A percentile compares a stretch with the other conserved stretches of the same genome.
Evolutionary conservation across 2,113 vertebrate genomes (phyloP).

Genomic region (Mystacornis crossleyi): DNA sequence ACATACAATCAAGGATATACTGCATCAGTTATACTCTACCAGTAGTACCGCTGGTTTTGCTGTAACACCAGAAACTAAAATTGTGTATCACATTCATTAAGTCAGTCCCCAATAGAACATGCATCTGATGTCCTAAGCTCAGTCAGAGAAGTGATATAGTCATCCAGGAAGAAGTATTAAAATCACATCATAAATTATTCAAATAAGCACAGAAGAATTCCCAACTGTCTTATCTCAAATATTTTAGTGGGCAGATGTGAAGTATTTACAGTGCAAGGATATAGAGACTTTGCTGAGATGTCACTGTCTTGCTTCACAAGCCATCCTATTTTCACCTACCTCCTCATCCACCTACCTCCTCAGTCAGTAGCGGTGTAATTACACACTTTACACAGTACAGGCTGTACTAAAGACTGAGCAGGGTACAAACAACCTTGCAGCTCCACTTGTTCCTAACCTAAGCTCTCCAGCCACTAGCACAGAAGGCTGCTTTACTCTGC

Average conservation of each 20-base stretch:
- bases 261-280: background rate
- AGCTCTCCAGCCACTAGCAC: background rate
- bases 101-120: background rate
- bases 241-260: background rate
- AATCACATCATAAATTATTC: conserved; percentile 45
- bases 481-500: background rate
- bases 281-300: background rate
- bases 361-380: background rate
- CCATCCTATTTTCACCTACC: background rate
- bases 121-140: background rate
- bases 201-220: conserved; percentile 19
- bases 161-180: conserved; percentile 3
- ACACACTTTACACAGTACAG: background rate
- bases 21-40: background rate
- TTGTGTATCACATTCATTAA: background rate
- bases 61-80: background rate
- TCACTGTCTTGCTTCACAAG: conserved; percentile 15
- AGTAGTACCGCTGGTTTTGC: background rate
- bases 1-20: conserved; percentile 4
- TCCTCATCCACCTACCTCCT: background rate
- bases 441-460: background rate
- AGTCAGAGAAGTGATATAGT: background rate
- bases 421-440: background rate
- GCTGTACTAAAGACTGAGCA: background rate
- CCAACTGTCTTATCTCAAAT: background rate